phyloP scores from a whole-genome alignment of 2,797 vertebrate genomes.

The Triplophysa yarkandensis region DNA sequence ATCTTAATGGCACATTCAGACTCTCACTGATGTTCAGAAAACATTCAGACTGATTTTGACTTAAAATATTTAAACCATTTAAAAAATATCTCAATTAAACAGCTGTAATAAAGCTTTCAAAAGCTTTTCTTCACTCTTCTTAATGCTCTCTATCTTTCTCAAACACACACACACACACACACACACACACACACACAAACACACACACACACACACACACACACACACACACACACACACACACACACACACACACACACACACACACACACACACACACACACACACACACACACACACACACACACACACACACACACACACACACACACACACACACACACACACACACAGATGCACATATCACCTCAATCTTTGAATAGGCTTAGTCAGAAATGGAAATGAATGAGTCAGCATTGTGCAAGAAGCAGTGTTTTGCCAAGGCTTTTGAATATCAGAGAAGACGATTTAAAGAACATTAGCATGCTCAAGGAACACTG shows the following conservation, averaged over 20 bases:
- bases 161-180: neutral
- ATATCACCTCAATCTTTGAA: slow-evolving; percentile 35
- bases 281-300: slow-evolving; percentile 13
- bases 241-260: slow-evolving; percentile 10
- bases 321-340: slow-evolving; percentile 1
- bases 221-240: slow-evolving; percentile 3
- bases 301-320: neutral
- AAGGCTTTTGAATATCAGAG: slow-evolving; percentile 39
- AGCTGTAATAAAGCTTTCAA: slow-evolving; percentile 13
- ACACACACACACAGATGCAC: slow-evolving; percentile 2
- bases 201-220: slow-evolving; percentile 12
- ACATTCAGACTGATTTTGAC: slow-evolving; percentile 20
- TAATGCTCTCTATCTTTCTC: slow-evolving; percentile 23
- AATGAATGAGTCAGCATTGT: slow-evolving; percentile 49
- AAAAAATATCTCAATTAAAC: slow-evolving; percentile 1
- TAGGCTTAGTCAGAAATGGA: slow-evolving; percentile 45
- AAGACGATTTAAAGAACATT: slow-evolving; percentile 40
- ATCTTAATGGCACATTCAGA: slow-evolving; percentile 5
- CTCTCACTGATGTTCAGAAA: slow-evolving; percentile 12
- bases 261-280: neutral
- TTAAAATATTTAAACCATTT: neutral
- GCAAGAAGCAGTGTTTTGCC: slow-evolving; percentile 37
- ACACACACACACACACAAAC: neutral
- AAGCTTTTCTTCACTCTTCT: neutral
- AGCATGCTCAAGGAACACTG: slow-evolving; percentile 33